Conservation (phyloP, 64 coral and sea anemone genomes). For the Montipora capricornis region DNA sequence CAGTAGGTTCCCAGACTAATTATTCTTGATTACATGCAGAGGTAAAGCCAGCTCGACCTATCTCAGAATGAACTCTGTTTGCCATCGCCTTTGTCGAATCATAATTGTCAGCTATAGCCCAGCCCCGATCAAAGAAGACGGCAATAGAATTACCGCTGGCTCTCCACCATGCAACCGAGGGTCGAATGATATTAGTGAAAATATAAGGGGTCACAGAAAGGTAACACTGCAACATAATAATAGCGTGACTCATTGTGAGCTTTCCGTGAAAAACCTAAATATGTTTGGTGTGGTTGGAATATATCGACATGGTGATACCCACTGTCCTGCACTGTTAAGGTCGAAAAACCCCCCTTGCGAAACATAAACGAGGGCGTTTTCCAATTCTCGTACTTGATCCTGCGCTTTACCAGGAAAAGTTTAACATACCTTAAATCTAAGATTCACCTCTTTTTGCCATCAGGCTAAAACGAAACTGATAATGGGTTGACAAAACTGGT, state of each 20-base stretch:
- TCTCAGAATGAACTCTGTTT: neutral
- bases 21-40: conserved; percentile 5
- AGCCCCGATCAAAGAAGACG: neutral
- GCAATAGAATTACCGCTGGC: neutral
- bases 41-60: conserved; percentile 27
- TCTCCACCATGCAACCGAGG: neutral
- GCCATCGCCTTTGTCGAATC: neutral
- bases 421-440: conserved; percentile 10
- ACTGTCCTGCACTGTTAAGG: too few species aligned
- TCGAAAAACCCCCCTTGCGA: neutral
- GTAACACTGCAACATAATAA: conserved; percentile 6
- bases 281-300: conserved; percentile 2
- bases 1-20: conserved; percentile 49
- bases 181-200: neutral
- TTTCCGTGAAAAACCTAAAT: neutral
- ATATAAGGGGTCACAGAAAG: conserved; percentile 23
- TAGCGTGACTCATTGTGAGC: neutral
- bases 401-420: neutral
- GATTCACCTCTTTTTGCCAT: conserved; percentile 26
- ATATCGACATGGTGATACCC: neutral
- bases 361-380: neutral
- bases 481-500: conserved; percentile 10
- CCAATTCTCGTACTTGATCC: conserved; percentile 1
- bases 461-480: neutral
- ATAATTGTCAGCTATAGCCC: neutral